Percentiles rank a stretch among this genome's conserved stretches.
Evolutionary conservation across 2,888 invertebrate species (phyloP).

Genomic region (Coremacera marginata): DNA sequence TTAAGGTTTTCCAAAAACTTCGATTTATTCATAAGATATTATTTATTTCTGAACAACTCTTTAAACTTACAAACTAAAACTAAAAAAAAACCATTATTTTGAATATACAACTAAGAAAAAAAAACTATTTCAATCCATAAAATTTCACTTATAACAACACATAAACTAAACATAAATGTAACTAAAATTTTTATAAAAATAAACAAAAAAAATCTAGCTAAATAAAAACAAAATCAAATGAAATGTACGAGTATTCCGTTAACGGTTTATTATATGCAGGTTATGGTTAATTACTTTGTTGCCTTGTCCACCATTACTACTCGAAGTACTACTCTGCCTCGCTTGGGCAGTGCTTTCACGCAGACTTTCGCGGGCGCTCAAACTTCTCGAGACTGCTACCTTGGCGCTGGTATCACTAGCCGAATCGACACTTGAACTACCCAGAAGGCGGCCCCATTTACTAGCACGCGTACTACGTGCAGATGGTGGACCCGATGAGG

Average conservation of each 20-base stretch:
- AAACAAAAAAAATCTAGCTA: neutral
- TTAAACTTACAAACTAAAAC: neutral
- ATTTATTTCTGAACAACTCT: neutral
- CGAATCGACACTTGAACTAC: constrained; percentile 83
- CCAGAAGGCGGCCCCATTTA: constrained; percentile 87
- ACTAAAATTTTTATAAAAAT: neutral
- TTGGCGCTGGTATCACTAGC: constrained; percentile 75
- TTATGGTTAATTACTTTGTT: constrained; percentile 68
- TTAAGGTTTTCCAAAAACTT: too few species aligned
- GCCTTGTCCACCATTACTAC: constrained; percentile 70
- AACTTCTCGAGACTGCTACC: constrained; percentile 72
- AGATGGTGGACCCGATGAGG: constrained; percentile 71
- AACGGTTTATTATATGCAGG: too few species aligned
- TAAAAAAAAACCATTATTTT: neutral
- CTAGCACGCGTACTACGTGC: constrained; percentile 73
- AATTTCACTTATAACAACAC: neutral
- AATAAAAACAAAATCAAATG: neutral
- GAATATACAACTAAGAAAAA: neutral
- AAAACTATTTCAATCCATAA: neutral
- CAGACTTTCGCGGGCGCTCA: constrained; percentile 72
- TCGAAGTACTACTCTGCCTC: constrained; percentile 69
- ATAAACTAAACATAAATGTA: neutral
- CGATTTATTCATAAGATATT: too few species aligned
- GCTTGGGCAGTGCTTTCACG: constrained; percentile 70
- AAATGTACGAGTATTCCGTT: neutral